These are phyloP conservation scores for Tholera decimalis DNA, from an alignment of 2,888 invertebrate species.

Conservation along the genomic window DNA sequence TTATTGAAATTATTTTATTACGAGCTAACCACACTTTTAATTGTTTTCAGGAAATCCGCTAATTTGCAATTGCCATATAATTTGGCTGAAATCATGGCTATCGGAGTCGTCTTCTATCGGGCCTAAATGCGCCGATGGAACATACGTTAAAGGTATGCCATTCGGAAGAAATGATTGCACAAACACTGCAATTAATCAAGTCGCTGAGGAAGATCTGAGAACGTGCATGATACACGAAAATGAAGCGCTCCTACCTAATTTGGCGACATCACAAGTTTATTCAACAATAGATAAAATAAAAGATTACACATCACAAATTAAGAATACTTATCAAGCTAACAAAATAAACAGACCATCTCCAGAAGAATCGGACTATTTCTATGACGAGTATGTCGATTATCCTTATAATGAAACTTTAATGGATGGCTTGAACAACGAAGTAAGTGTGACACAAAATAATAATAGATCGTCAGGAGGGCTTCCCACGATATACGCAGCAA, in stretches of 20 bases:
- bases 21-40: neutral
- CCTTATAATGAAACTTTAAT: constrained; percentile 92
- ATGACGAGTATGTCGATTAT: constrained; percentile 96
- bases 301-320: constrained; percentile 85
- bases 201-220: constrained; percentile 90
- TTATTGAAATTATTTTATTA: neutral
- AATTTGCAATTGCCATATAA: constrained; percentile 95
- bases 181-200: constrained; percentile 69
- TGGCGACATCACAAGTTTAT: constrained; percentile 91
- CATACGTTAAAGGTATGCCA: constrained; percentile 94
- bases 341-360: constrained; percentile 92
- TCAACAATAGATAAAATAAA: constrained; percentile 91
- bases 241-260: constrained; percentile 91
- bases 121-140: constrained; percentile 95
- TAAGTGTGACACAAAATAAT: constrained; percentile 75
- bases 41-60: constrained; percentile 94
- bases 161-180: constrained; percentile 94
- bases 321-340: constrained; percentile 84
- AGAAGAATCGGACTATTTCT: constrained; percentile 95
- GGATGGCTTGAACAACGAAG: constrained; percentile 80
- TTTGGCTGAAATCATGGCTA: constrained; percentile 96
- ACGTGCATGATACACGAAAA: constrained; percentile 93
- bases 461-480: constrained; percentile 90
- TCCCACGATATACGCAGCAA: constrained; percentile 88
- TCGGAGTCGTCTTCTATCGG: constrained; percentile 94